Evolutionary conservation across 1,140 invertebrate genomes (phyloP).

Genomic region (Melanaphis sacchari): DNA sequence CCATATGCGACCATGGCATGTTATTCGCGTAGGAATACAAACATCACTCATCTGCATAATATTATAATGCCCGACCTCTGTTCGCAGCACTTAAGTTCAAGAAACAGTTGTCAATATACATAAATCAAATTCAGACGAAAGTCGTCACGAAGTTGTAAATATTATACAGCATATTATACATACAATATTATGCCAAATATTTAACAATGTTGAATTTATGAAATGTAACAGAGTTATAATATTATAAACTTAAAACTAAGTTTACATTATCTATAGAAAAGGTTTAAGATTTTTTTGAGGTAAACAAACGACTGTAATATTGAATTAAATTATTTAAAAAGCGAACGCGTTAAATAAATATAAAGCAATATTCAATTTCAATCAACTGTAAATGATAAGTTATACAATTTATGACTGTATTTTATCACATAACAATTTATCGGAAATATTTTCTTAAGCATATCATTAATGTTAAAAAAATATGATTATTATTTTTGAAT

Average conservation of each 20-base stretch:
- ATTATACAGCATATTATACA: not conserved
- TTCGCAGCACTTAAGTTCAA: constrained; percentile 17
- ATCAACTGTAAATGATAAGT: not conserved
- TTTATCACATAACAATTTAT: not conserved
- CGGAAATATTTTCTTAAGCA: not conserved
- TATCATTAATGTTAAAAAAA: not conserved
- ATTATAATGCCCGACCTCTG: not conserved
- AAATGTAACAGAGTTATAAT: not conserved
- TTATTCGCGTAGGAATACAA: constrained; percentile 18
- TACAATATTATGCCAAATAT: not conserved
- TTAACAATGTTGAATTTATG: not conserved
- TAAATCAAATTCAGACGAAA: not conserved
- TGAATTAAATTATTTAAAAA: not conserved
- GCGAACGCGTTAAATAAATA: not conserved
- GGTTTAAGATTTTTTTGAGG: not conserved
- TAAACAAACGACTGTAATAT: not conserved
- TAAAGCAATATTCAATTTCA: not conserved
- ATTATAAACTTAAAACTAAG: constrained; percentile 11
- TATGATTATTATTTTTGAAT: not conserved
- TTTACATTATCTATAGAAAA: not conserved
- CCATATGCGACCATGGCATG: not conserved
- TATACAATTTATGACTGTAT: not conserved
- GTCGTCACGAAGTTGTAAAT: not conserved
- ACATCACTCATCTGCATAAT: not conserved
- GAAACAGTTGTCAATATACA: not conserved